Percentiles rank a stretch among this genome's conserved stretches.
phyloP scores from a whole-genome alignment of 2,888 invertebrate genomes.

The Brachyptera risi region DNA sequence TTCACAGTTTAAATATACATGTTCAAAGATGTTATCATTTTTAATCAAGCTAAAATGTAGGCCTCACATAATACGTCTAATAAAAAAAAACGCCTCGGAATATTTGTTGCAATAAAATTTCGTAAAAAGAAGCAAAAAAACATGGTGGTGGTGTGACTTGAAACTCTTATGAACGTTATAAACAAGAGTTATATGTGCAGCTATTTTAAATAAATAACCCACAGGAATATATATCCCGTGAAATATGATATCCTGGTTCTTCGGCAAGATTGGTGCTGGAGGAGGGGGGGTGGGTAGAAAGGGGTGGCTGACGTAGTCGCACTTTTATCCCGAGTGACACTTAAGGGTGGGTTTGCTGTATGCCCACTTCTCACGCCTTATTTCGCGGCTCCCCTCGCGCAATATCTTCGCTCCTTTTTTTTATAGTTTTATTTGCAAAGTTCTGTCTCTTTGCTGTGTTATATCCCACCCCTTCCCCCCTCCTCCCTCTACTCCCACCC shows the following conservation, averaged over 20 bases:
- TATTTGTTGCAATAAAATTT: slow-evolving; percentile 11
- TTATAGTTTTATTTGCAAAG: slow-evolving; percentile 17
- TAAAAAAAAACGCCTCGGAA: slow-evolving; percentile 7
- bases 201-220: slow-evolving; percentile 21
- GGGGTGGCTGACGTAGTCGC: not conserved
- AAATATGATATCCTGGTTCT: slow-evolving; percentile 4
- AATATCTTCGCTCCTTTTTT: no score
- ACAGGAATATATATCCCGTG: slow-evolving; percentile 11
- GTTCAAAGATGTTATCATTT: not conserved
- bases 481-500: no score
- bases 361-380: not conserved
- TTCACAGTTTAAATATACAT: not conserved
- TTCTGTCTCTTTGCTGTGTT: not conserved
- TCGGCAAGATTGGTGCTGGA: not conserved
- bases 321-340: slow-evolving; percentile 17
- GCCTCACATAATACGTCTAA: slow-evolving; percentile 2
- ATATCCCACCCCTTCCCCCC: no score
- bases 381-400: not conserved
- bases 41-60: slow-evolving; percentile 17
- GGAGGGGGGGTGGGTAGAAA: not conserved
- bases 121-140: not conserved
- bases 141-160: not conserved
- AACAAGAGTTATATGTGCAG: slow-evolving; percentile 17
- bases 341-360: not conserved
- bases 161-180: slow-evolving; percentile 10